Evolutionary conservation across 2,888 invertebrate genomes (phyloP).

Genomic region (Mythimna lalbum): DNA sequence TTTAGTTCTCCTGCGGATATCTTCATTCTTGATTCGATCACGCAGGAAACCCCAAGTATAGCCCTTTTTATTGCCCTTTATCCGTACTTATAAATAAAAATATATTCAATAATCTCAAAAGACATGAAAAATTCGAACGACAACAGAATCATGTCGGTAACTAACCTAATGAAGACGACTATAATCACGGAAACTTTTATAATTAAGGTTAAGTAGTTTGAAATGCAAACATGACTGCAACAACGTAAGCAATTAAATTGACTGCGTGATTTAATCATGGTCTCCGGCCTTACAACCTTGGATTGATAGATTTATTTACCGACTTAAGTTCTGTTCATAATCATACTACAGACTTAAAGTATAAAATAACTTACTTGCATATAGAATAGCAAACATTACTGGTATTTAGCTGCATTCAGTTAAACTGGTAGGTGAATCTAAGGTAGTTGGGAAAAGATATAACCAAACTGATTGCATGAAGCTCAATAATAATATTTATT

Average conservation of each 20-base stretch:
- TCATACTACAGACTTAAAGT: neutral
- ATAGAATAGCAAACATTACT: no score
- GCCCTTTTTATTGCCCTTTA: no score
- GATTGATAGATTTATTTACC: constrained; percentile 17
- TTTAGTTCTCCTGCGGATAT: no score
- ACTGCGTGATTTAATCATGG: constrained; percentile 15
- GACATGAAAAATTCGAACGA: neutral
- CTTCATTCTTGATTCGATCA: no score
- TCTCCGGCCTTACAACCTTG: constrained; percentile 11
- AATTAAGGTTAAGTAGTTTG: constrained; percentile 10
- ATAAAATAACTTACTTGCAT: neutral
- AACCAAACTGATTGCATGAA: neutral
- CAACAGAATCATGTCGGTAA: neutral
- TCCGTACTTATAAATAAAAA: neutral
- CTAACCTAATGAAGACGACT: neutral
- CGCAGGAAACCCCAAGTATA: no score
- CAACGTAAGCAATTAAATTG: constrained; percentile 32
- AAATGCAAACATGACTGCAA: constrained; percentile 27
- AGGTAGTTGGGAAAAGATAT: neutral
- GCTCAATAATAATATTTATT: neutral
- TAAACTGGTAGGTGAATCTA: neutral
- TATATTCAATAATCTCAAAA: neutral
- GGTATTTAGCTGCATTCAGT: neutral
- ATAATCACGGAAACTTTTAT: constrained; percentile 18
- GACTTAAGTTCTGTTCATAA: neutral